Conservation (phyloP, 1,140 invertebrate species). For the Choristoneura fumiferana region DNA sequence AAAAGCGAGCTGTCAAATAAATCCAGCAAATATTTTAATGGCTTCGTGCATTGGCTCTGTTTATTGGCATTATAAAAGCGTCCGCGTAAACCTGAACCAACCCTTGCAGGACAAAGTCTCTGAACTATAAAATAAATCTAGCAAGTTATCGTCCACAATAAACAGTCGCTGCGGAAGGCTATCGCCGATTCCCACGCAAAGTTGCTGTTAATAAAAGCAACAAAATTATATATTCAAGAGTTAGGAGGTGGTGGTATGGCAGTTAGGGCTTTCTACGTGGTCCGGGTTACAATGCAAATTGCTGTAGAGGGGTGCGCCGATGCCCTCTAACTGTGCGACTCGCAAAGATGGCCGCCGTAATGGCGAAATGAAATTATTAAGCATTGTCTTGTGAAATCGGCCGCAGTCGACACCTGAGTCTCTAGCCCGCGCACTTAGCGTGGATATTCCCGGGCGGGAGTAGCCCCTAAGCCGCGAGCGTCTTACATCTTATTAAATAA, state of each 20-base stretch:
- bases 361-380: slow-evolving; percentile 79
- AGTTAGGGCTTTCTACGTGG: slow-evolving; percentile 74
- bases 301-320: slow-evolving; percentile 67
- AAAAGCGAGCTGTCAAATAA: slow-evolving; percentile 64
- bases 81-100: slow-evolving; percentile 49
- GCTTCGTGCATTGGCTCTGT: slow-evolving; percentile 59
- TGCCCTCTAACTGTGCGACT: slow-evolving; percentile 76
- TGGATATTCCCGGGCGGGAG: slow-evolving; percentile 44
- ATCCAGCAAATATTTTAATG: slow-evolving; percentile 75
- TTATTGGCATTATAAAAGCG: slow-evolving; percentile 70
- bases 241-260: slow-evolving; percentile 71
- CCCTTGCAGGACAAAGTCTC: slow-evolving; percentile 64
- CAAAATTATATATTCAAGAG: slow-evolving; percentile 79
- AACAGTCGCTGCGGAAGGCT: slow-evolving; percentile 72
- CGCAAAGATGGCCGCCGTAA: slow-evolving; percentile 75
- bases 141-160: slow-evolving; percentile 74
- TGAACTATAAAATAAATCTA: slow-evolving; percentile 77
- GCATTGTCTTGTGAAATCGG: slow-evolving; percentile 77
- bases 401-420: slow-evolving; percentile 76
- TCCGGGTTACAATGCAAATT: slow-evolving; percentile 78
- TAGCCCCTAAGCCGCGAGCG: neutral
- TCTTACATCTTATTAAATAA: slow-evolving; percentile 17
- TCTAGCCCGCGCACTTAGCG: slow-evolving; percentile 41
- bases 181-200: slow-evolving; percentile 76
- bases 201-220: slow-evolving; percentile 76